Conservation (phyloP, 2,888 invertebrate genomes). For the Agrochola lota region DNA sequence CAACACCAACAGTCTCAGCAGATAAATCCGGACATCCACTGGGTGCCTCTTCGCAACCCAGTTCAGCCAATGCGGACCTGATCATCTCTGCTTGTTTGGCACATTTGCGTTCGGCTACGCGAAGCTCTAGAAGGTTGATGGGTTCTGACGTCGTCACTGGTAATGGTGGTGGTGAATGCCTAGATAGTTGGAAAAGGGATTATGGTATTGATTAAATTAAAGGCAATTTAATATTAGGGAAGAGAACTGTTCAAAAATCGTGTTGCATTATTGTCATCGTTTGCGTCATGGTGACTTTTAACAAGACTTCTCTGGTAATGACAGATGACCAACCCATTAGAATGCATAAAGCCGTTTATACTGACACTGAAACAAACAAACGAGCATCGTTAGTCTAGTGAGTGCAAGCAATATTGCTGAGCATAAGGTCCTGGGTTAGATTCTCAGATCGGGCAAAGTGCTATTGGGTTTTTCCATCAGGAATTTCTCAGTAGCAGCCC, state of each 20-base stretch:
- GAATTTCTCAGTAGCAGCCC: no score
- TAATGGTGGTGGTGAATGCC: slow-evolving; percentile 88
- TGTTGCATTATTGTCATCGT: neutral
- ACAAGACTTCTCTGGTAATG: neutral
- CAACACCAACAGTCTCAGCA: slow-evolving; percentile 92
- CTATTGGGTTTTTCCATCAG: no score
- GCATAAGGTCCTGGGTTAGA: no score
- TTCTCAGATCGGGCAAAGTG: no score
- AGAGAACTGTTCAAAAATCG: neutral
- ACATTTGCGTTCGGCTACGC: slow-evolving; percentile 96
- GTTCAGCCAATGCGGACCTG: slow-evolving; percentile 95
- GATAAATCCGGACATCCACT: slow-evolving; percentile 96
- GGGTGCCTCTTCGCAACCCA: slow-evolving; percentile 96
- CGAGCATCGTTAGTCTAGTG: no score
- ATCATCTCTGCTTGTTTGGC: slow-evolving; percentile 96
- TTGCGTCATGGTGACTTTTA: neutral
- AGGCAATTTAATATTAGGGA: neutral
- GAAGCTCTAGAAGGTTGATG: slow-evolving; percentile 94
- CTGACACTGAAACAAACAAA: neutral
- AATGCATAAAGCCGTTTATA: neutral
- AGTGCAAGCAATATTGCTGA: no score
- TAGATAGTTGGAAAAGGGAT: slow-evolving; percentile 53
- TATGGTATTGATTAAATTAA: neutral
- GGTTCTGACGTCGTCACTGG: slow-evolving; percentile 88
- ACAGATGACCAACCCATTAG: neutral